Evolutionary conservation across 2,888 invertebrate genomes (phyloP), one percentile per base, ranked within the genome.

Genomic region (Argyresthia goedartella): DNA sequence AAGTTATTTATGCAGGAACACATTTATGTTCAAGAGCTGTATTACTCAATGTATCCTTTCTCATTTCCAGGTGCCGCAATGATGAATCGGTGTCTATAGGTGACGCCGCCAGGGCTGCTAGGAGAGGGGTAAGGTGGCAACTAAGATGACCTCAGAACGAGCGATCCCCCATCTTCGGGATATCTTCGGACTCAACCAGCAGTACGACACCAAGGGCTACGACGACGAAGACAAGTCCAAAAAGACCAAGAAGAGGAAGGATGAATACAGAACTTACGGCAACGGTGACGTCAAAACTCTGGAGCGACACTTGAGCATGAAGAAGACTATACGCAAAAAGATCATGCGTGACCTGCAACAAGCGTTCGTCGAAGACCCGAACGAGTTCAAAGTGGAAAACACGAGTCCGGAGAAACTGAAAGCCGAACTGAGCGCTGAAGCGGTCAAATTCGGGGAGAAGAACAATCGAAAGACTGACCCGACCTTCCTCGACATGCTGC

Each of bases 291-390:
- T 92, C 45, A 91, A 91, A 65, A 94, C 94, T 15, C 76, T 94
- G 44, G 94, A 95, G 68, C 85, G 94, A 61, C 94, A 94, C 74
- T 88, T 95, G 64, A 94, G 94, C 70, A 94, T 94, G 94, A 94
- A 95, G 85, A 94, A 94, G 72, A 94, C 94, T 14, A 94, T 94
- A 60, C 82, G 94, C 61, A 94, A 93, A 84, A 94, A 94, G 80
- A 94, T 94, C 69, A 94, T 94, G 93, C 87, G 94, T 36, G 94
- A 94, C 73, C 87, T 94, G 61, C 91, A 93, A 67, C 93, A 94
- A 71, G 91, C 91, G 45, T 91, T 91, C 72, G 91, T 91, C 62
- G 91, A 91, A 67, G 91, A 91, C 72, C 91, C 91, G 59, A 91
- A 91, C 73, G 91, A 91, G 80, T 91, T 91, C 75, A 89, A 90